phyloP scores from a whole-genome alignment of 2,888 invertebrate genomes.

The Euplexia lucipara region DNA sequence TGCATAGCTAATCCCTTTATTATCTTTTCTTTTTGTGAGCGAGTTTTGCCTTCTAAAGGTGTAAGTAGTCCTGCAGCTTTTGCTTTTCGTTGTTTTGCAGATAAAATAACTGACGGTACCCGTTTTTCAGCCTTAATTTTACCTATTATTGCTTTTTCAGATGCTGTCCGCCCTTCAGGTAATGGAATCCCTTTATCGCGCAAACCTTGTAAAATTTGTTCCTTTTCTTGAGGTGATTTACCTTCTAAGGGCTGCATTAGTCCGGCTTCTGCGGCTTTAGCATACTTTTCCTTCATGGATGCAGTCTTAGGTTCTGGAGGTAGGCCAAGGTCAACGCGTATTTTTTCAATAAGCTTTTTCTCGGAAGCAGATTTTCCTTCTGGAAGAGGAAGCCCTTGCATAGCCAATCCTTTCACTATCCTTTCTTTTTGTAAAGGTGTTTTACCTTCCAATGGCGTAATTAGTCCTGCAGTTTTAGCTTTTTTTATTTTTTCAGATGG shows the following conservation, averaged over 20 bases:
- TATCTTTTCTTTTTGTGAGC: constrained; percentile 63
- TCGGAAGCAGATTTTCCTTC: constrained; percentile 17
- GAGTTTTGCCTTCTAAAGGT: constrained; percentile 61
- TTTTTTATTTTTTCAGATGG: not conserved
- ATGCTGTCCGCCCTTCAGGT: constrained; percentile 40
- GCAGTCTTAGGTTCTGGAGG: constrained; percentile 64
- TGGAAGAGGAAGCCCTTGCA: constrained; percentile 6
- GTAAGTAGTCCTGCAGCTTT: constrained; percentile 53
- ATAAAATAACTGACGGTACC: not conserved
- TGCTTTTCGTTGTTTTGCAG: constrained; percentile 30
- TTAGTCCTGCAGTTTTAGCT: constrained; percentile 5
- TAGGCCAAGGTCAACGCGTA: constrained; percentile 48
- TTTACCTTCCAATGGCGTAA: constrained; percentile 16
- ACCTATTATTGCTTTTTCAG: constrained; percentile 34
- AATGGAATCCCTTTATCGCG: constrained; percentile 29
- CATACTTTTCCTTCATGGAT: constrained; percentile 55
- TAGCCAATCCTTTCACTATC: constrained; percentile 11
- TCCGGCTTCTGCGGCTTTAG: constrained; percentile 37
- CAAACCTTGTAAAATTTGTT: constrained; percentile 29
- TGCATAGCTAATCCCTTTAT: constrained; percentile 56
- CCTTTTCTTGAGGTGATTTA: constrained; percentile 37
- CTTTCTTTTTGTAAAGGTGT: constrained; percentile 17
- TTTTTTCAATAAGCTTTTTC: constrained; percentile 10
- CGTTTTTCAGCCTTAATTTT: constrained; percentile 16
- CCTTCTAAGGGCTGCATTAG: constrained; percentile 39